Evolutionary conservation across 2,888 invertebrate genomes (phyloP), one percentile per base, ranked within the genome.

Genomic region (Slavum lentiscoides): DNA sequence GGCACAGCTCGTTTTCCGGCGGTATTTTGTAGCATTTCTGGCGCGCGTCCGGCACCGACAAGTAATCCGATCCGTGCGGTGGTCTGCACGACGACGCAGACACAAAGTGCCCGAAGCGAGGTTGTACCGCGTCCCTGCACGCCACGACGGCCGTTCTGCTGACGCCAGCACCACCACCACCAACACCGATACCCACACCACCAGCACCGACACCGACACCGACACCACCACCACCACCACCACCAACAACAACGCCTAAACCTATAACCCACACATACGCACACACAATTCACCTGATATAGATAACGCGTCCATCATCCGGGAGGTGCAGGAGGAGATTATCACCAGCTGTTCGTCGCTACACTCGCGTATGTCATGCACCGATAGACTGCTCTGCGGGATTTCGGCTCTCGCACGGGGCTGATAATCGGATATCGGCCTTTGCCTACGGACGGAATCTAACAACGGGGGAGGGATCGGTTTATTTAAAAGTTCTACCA

Each of bases 1-100:
- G 70, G 39, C 84, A 83, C 59, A 84, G 76, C 70, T 84, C 83
- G 62, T 83, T 84, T 53, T 83, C 83, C n/a, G 83, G 82, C 11
- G 84, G 84, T 58, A 83, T 83, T 81, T 84, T 84, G 75, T 84
- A 84, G 81, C 84, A 84, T 77, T 84, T 84, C 19, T 82, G 74
- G 49, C 83, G 82, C 23, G 59, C 67, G n/a, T 80, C 80, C n/a
- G 80, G 80, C 43, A 80, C 80, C n/a, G 59, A 82, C 69, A 82
- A 37, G 37, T 75, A 69, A n/a, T 64, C 70, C 23, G 80, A 72
- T 5, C 49, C 11, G 11, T 49, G 49, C 43, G 19, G 64, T 9
- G 80, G 80, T 66, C 55, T 64, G 49, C 15, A 75, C 21, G 75
- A 75, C 55, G 55, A 13, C 19, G 55, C 3, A 67, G 39, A 55